These are phyloP conservation scores for Chlorodrepanis virens DNA, from an alignment of 2,113 vertebrate genomes.

Conservation along the genomic window DNA sequence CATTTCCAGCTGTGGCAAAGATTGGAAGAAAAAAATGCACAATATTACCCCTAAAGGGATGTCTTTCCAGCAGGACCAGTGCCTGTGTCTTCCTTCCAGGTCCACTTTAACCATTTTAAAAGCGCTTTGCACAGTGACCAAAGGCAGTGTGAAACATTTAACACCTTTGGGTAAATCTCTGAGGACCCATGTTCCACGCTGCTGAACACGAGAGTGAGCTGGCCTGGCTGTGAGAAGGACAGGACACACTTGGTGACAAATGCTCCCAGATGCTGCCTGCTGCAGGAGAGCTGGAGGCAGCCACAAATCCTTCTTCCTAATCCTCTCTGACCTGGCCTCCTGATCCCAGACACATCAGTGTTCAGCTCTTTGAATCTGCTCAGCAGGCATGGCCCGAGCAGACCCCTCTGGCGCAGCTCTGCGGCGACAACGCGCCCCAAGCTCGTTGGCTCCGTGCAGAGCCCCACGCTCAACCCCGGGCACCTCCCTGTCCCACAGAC, in stretches of 20 bases:
- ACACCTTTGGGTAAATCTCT: background rate
- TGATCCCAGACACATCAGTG: background rate
- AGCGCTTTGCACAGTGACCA: background rate
- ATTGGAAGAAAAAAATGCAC: background rate
- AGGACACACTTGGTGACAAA: accelerated
- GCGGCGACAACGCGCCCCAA: accelerated
- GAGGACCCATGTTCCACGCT: accelerated
- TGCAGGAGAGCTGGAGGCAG: background rate
- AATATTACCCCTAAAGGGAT: background rate
- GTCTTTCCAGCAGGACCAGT: background rate
- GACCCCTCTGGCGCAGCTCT: background rate
- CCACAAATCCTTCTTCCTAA: background rate
- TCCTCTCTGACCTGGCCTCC: background rate
- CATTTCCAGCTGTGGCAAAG: background rate
- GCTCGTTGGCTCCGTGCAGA: accelerated
- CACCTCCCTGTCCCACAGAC: background rate
- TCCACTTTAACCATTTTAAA: background rate
- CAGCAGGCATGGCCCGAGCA: background rate
- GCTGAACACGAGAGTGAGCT: background rate
- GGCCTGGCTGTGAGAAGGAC: background rate
- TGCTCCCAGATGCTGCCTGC: background rate
- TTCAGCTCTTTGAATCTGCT: constrained; percentile 21
- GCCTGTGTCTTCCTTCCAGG: background rate
- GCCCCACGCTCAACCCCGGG: accelerated
- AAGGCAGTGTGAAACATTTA: background rate